Evolutionary conservation across 2,797 vertebrate genomes (phyloP).

Genomic region (Diceros bicornis): DNA sequence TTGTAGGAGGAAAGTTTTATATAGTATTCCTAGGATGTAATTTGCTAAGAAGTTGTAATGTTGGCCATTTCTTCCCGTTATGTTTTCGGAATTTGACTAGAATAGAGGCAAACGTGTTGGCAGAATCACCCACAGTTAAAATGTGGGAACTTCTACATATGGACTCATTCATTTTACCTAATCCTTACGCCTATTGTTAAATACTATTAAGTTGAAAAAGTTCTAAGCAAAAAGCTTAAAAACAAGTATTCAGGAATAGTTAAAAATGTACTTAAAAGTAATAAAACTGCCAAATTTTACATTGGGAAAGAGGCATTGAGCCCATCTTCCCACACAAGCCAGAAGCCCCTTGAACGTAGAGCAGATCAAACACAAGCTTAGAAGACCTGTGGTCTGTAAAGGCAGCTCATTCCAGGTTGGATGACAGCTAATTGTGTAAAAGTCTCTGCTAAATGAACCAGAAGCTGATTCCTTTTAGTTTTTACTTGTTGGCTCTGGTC

Average conservation of each 20-base stretch:
- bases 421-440: neutral
- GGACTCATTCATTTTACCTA: neutral
- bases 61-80: neutral
- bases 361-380: neutral
- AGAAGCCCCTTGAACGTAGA: neutral
- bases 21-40: neutral
- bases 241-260: neutral
- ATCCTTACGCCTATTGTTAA: neutral
- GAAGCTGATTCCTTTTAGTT: neutral
- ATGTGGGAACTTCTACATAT: neutral
- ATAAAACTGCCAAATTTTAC: neutral
- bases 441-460: neutral
- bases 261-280: conserved; percentile 47
- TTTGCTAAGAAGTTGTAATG: neutral
- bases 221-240: conserved; percentile 39
- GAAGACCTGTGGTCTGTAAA: neutral
- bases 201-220: neutral
- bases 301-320: neutral
- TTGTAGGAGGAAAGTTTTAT: neutral
- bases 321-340: neutral
- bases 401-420: neutral
- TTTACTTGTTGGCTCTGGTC: neutral
- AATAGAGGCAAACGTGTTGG: neutral
- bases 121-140: neutral
- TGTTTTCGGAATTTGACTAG: neutral